phyloP scores from a whole-genome alignment of 1,140 invertebrate species.

The Linepithema humile region DNA sequence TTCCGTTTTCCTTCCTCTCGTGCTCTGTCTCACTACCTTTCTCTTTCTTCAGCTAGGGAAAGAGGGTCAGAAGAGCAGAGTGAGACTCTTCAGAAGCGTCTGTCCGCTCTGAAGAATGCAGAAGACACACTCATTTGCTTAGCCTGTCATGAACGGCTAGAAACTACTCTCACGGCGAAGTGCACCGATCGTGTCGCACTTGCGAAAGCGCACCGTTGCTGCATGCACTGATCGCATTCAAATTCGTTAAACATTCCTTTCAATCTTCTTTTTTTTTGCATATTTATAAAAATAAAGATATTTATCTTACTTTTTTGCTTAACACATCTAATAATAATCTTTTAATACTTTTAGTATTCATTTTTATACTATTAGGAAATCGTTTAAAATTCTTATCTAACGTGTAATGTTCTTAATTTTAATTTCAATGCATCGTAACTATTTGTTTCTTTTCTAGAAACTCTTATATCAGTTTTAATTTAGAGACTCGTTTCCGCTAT shows the following conservation, averaged over 20 bases:
- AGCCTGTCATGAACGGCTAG: constrained; percentile 70
- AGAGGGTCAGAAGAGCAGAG: constrained; percentile 55
- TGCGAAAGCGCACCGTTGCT: background rate
- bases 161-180: background rate
- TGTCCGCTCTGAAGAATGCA: constrained; percentile 77
- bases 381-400: background rate
- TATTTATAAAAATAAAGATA: no score
- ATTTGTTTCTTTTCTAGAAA: background rate
- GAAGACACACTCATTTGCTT: constrained; percentile 77
- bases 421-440: background rate
- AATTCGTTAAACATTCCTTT: background rate
- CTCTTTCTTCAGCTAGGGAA: constrained; percentile 16
- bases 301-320: no score
- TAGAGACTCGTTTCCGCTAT: background rate
- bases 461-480: background rate
- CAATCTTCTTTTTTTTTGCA: background rate
- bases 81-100: constrained; percentile 74
- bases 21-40: constrained; percentile 33
- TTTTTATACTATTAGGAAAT: constrained; percentile 14
- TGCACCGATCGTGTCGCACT: background rate
- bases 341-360: constrained; percentile 19
- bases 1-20: background rate
- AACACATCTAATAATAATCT: background rate
- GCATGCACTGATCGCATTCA: background rate
- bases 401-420: constrained; percentile 11